Evolutionary conservation across 2,888 invertebrate genomes (phyloP), one percentile per base, ranked within the genome.

Genomic region (Panzeria rudis): DNA sequence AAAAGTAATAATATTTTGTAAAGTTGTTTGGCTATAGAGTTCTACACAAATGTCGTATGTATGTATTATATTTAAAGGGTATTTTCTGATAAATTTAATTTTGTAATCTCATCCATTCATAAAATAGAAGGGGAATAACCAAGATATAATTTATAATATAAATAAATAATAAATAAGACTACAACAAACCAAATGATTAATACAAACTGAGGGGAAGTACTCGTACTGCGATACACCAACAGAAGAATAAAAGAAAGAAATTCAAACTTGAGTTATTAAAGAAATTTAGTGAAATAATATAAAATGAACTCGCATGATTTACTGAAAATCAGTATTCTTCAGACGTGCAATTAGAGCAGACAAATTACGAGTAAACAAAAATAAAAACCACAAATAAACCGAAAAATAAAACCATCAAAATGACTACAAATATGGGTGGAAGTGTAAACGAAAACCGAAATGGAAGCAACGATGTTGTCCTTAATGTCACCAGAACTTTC

Each of bases 391-490:
- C 29, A 29, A 38, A 6, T n/a, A n/a, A n/a, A n/a, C n/a, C n/a
- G n/a, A n/a, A n/a, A n/a, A n/a, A n/a, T n/a, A 32, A 50, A 52
- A 52, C 0, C 8, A 41, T 11, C 66, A 77, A 47, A 38, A 81
- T 81, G 75, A 25, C 75, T 35, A 69, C 81, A 75, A 75, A 75
- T 47, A 54, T 69, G 23, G 75, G 69, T n/a, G 81, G 81, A 17
- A 61, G 52, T 54, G 69, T 69, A 15, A 81, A 35, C 11, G 25
- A 29, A 0, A 81, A 76, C 29, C n/a, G 44, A 35, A 44, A 82
- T 69, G 62, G 59, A 5, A 82, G 81, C 38, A 69, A 82, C 4
- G 76, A 76, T 56, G 81, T 71, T 35, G 8, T 76, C 1, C 38
- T 82, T 3, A 82, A 82, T 76, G 35, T 82, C 2, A 76, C 61